Evolutionary conservation across 2,113 vertebrate species (phyloP), one percentile per base, ranked within the genome.

Genomic region (Turnix velox): DNA sequence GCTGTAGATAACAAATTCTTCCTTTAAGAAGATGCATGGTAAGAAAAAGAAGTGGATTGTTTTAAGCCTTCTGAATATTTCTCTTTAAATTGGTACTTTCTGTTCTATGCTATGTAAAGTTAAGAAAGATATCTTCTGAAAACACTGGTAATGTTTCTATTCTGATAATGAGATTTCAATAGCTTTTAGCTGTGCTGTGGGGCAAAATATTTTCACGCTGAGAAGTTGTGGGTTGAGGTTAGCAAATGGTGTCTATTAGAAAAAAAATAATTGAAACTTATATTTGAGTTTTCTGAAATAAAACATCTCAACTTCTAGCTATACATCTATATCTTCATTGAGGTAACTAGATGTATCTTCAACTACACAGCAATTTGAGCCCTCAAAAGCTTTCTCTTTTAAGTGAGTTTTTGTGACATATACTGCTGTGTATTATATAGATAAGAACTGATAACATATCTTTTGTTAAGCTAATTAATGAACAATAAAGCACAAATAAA

Each of bases 1-100:
- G n/a, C n/a, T n/a, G n/a, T n/a, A n/a, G 12, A 4, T 42, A 75
- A 37, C 3, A 17, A 37, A 1, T 19, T 39, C 0, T 27, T 54
- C 3, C 18, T 25, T 39, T 19, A 54, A 30, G 18, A 48, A n/a
- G 5, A 12, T 28, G 1, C 20, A 22, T 3, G 11, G 4, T 30
- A 43, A 33, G 46, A 62, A 42, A 10, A 42, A 48, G 2, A 28
- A 18, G 42, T 0, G 4, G 40, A 4, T 4, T 4, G 27, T 35
- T 35, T 46, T 23, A 40, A 7, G 4, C 2, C 30, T 72, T 40
- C 1, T 52, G 66, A 77, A 58, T 1, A 5, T 4, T 45, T 2
- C 7, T 39, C 51, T 35, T 51, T 20, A 65, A 57, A 9, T 37
- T 4, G 51, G 5, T 0, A 3, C 9, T 72, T 52, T 43, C 9